Evolutionary conservation across 23 tunicate genomes (phyloP).

Genomic region (Phallusia fumigata): DNA sequence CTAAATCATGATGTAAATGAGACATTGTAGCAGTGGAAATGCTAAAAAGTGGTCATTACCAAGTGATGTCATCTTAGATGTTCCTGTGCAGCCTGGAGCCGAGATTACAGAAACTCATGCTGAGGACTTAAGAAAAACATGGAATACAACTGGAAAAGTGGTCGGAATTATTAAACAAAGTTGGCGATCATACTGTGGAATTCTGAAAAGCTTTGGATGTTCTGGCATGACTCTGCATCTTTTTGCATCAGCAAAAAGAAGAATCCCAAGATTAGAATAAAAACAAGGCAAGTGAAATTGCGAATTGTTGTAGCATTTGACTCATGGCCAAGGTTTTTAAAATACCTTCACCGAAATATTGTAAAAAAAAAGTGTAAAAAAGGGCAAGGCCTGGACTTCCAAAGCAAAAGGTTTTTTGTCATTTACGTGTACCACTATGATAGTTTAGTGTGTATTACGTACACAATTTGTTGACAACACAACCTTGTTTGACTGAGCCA

Average conservation of each 20-base stretch:
- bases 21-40: conserved; percentile 93
- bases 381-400: too few species aligned
- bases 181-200: conserved; percentile 99
- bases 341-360: conserved; percentile 97
- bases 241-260: conserved; percentile 84
- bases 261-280: conserved; percentile 88
- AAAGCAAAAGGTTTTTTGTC: too few species aligned
- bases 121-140: conserved; percentile 14
- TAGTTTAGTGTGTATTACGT: too few species aligned
- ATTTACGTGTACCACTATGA: too few species aligned
- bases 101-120: conserved; percentile 51
- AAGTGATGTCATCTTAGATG: conserved; percentile 93
- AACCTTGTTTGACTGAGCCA: too few species aligned
- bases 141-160: conserved; percentile 83
- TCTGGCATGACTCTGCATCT: conserved; percentile 82
- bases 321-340: conserved; percentile 89
- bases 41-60: conserved; percentile 78
- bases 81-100: conserved; percentile 96
- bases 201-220: conserved; percentile 72
- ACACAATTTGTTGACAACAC: too few species aligned
- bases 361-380: conserved; percentile 90
- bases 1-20: conserved; percentile 91
- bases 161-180: conserved; percentile 95
- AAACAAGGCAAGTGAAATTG: conserved; percentile 88
- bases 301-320: conserved; percentile 88